These are phyloP conservation scores for western clawed frog (Xenopus tropicalis) DNA, from an alignment of 2,113 vertebrate genomes.

Conservation along the genomic window UCB_Xtro_10.0 CM004447.2:13583001-13583500, in stretches of 20 bases:
- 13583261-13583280: conserved; percentile 53
- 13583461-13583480: conserved; percentile 96
- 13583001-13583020: conserved; percentile 64
- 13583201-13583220: conserved; percentile 87
- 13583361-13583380: conserved; percentile 91
- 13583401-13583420: conserved; percentile 92
- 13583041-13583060: conserved; percentile 89
- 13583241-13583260: conserved; percentile 65
- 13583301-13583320: conserved; percentile 65
- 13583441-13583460: conserved; percentile 93
- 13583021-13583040: conserved; percentile 72
- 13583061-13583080: conserved; percentile 96
- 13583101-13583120: conserved; percentile 63
- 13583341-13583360: conserved; percentile 71
- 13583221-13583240: conserved; percentile 73
- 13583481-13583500: conserved; percentile 92
- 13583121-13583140: conserved; percentile 72
- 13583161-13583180: conserved; percentile 89
- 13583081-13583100: conserved; percentile 86
- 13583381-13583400: conserved; percentile 90
- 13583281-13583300: conserved; percentile 60
- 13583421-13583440: conserved; percentile 93
- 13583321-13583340: conserved; percentile 77
- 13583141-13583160: conserved; percentile 80
- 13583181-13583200: conserved; percentile 94